Percentiles rank a stretch among this genome's conserved stretches.
phyloP scores from a whole-genome alignment of 2,797 vertebrate genomes.

The Anabacerthia variegaticeps region DNA sequence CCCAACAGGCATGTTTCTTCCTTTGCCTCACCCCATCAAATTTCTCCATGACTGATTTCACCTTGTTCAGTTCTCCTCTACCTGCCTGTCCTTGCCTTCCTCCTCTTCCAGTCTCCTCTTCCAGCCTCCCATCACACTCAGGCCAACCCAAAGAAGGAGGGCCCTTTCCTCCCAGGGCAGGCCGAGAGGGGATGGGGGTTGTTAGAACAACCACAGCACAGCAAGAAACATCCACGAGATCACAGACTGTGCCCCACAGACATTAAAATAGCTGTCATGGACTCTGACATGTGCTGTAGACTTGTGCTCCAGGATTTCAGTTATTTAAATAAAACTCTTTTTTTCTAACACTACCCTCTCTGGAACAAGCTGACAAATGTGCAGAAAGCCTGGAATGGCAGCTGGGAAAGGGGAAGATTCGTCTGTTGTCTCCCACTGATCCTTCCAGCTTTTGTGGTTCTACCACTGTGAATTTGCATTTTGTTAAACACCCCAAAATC shows the following conservation, averaged over 20 bases:
- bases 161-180: not conserved
- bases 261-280: accelerated
- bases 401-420: not conserved
- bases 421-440: not conserved
- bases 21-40: not conserved
- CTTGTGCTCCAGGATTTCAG: not conserved
- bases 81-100: not conserved
- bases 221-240: not conserved
- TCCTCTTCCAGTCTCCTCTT: not conserved
- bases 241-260: not conserved
- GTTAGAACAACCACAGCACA: not conserved
- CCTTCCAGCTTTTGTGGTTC: not conserved
- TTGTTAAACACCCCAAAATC: not conserved
- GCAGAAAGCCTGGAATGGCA: not conserved
- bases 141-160: not conserved
- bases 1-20: not conserved
- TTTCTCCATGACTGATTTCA: not conserved
- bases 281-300: not conserved
- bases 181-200: not conserved
- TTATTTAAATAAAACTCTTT: constrained; percentile 56
- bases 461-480: not conserved
- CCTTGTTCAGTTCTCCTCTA: not conserved
- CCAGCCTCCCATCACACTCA: not conserved
- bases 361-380: not conserved
- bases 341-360: not conserved